Evolutionary conservation across 1,140 invertebrate species (phyloP).

Genomic region (Hydropsyche tenuis): DNA sequence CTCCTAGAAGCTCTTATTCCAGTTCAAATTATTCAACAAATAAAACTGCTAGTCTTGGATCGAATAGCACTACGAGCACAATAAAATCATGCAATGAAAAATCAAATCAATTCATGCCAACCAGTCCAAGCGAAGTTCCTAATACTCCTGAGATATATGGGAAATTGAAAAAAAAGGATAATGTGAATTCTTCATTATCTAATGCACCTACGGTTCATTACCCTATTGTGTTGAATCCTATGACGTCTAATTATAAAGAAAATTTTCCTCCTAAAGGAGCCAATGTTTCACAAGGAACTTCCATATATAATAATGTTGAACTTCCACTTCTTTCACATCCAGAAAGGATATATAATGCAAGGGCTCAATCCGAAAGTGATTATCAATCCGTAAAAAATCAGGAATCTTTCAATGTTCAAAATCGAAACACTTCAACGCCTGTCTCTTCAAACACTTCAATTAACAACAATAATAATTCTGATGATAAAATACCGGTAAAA

Average conservation of each 20-base stretch:
- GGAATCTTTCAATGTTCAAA: neutral
- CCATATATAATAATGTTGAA: conserved; percentile 7
- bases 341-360: neutral
- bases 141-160: neutral
- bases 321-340: neutral
- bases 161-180: too few relatives aligned
- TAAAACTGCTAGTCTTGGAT: too few relatives aligned
- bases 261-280: neutral
- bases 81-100: too few relatives aligned
- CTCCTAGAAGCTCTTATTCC: conserved; percentile 11
- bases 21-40: neutral
- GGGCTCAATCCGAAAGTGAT: neutral
- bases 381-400: neutral
- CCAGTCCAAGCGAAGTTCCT: neutral
- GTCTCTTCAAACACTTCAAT: neutral
- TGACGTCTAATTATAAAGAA: neutral
- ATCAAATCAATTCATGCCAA: too few relatives aligned
- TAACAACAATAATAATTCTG: neutral
- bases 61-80: too few relatives aligned
- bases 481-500: neutral
- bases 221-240: conserved; percentile 13
- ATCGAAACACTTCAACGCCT: conserved; percentile 23
- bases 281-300: neutral
- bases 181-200: neutral
- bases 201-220: conserved; percentile 22